Base-by-base conservation (phyloP, 2,888 invertebrate species). In the Epistrophe eligans region DNA sequence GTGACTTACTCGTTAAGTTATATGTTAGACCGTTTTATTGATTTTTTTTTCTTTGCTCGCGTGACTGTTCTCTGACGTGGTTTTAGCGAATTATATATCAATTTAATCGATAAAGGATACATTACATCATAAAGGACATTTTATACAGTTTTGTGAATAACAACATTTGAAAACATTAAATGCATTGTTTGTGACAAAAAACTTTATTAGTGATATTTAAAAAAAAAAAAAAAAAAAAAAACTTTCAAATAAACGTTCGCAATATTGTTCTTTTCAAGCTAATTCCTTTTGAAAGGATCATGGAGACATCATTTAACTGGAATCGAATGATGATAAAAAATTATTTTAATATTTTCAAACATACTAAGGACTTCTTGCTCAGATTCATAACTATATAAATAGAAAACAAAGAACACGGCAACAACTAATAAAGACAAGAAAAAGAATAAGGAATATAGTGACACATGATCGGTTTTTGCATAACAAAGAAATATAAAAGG, bases 331-430 rank as follows among this genome's bases (percentile, higher is more conserved):
- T 76, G 60, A 83, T 67, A 7, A 83, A 74, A 83, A 87, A 83
- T 76, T 83, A 83, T 72, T 87, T 67, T 11, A 79, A 71, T 11
- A 35, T 77, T 50, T 76, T 83, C 52, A 87, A 83, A 57, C 82
- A 83, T 17, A 83, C 71, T 40, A 87, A 83, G 48, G 79, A 87
- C 62, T 83, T 64, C 40, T 71, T 79, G 66, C 50, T 76, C 76
- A 87, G 87, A 87, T 83, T 83, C 10, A 76, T 79, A 43, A 79
- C 74, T 66, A 83, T 79, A 85, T 85, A 85, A 82, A 77, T 5
- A 35, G 11, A 5, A 38, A 58, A 38, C 35, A 32, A 43, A 45
- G 43, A 28, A 24, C 57, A 74, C 57, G 57, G 43, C 24, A 43
- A 45, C 19, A 40, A 62, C 71, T 64, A 35, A 50, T 40, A 45